Base-by-base conservation (phyloP, 2,797 vertebrate genomes). In the Manis pentadactyla region DNA sequence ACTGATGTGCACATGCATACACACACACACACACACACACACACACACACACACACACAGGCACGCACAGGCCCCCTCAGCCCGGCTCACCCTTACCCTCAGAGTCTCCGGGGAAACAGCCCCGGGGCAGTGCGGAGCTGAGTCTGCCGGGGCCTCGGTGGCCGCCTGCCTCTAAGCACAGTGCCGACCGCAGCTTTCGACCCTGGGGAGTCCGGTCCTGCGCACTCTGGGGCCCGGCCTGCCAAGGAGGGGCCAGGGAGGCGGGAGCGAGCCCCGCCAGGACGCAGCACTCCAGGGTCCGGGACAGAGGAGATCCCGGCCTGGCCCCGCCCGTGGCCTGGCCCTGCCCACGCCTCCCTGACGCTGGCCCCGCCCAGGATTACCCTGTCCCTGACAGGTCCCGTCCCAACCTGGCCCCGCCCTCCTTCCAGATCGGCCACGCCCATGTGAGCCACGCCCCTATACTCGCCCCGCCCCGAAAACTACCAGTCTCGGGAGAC, bases 251-350 rank as follows among this genome's bases (percentile, higher is more conserved):
- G 6, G 39, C n/a, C 29, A 11, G 34, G 39, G 25, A 11, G 37
- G 5, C 23, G 18, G n/a, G 21, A 93, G 64, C 0, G 5, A 91
- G 83, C 83, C 10, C 55, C 39, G 55, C 42, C 0, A 0, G 4
- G 77, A 4, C 0, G 15, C 63, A 93, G 78, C 9, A 19, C 84
- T 97, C 97, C 96, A 96, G 97, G 82, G 97, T 96, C 97, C 77
- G n/a, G 97, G 95, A 97, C 97, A 37, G 37, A 98, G 63, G 92
- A 96, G 95, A 82, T 34, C 83, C n/a, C 5, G 18, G 37, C 13
- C 21, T 42, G 66, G 92, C 82, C 77, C 91, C 77, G 86, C 86
- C 83, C 74, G 57, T 11, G 5, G 1, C 1, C 23, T 55, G 66
- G 59, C 55, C 39, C 46, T 7, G 27, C 81, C 90, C 39, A 19